Conservation (phyloP, 2,797 vertebrate genomes). For the Smutsia gigantea region DNA sequence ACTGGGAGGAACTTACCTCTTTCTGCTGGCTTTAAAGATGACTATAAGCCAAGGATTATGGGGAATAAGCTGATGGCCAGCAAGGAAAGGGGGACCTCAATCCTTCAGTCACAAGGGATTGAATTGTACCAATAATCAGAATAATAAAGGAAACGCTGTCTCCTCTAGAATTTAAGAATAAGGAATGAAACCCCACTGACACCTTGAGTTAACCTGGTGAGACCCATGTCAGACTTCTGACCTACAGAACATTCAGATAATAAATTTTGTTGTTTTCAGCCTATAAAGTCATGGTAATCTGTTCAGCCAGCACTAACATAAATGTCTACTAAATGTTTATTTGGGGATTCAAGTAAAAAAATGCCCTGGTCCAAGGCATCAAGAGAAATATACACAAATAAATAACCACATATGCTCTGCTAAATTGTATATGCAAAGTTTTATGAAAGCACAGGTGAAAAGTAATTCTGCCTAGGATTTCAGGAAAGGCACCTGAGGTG, state of each 20-base stretch:
- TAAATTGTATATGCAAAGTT: neutral
- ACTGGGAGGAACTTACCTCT: neutral
- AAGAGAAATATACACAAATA: neutral
- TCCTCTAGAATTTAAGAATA: neutral
- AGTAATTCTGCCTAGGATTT: neutral
- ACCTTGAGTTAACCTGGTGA: neutral
- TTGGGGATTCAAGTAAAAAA: neutral
- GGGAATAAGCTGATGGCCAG: neutral
- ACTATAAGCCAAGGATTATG: rapidly evolving
- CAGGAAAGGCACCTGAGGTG: neutral
- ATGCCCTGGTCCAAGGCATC: neutral
- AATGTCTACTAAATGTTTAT: neutral
- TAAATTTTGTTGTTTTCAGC: neutral
- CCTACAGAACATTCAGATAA: neutral
- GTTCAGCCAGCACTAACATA: neutral
- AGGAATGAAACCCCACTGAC: neutral
- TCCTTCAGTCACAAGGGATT: neutral
- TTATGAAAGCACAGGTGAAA: neutral
- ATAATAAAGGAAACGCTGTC: neutral
- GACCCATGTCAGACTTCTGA: neutral
- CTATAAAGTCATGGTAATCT: neutral
- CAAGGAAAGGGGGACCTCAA: neutral
- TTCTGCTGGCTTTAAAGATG: neutral
- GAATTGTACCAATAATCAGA: neutral
- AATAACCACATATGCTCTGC: neutral